These are phyloP conservation scores for Amazona finschi DNA, from an alignment of 2,797 vertebrate genomes.

Conservation along the genomic window DNA sequence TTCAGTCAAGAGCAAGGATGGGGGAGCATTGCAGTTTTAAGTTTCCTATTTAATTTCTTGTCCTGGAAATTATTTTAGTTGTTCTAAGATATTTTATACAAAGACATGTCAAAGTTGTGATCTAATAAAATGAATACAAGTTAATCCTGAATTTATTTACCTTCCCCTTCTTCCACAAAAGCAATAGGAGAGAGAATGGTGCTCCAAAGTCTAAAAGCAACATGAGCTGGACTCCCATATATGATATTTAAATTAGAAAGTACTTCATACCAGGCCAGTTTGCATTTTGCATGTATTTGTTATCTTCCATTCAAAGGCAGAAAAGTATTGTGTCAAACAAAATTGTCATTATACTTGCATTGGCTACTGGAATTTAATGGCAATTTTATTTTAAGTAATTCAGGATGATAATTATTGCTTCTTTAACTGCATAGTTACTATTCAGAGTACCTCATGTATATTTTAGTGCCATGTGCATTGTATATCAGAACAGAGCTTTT, in stretches of 20 bases:
- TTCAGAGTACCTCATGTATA: constrained; percentile 8
- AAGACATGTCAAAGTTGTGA: neutral
- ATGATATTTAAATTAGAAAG: neutral
- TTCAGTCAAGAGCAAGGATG: neutral
- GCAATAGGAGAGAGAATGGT: neutral
- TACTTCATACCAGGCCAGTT: neutral
- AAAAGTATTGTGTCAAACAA: neutral
- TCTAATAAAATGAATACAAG: neutral
- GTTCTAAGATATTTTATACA: neutral
- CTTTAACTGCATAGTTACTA: neutral
- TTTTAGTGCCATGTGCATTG: neutral
- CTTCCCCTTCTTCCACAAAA: neutral
- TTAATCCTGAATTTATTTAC: neutral
- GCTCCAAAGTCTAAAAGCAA: neutral
- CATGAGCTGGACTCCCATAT: neutral
- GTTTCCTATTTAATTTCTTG: neutral
- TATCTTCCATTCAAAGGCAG: constrained; percentile 4
- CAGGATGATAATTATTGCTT: neutral
- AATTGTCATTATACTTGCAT: neutral
- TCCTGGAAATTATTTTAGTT: neutral
- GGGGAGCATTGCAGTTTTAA: neutral
- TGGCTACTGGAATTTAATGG: neutral
- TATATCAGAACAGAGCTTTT: constrained; percentile 28
- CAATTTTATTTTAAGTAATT: constrained; percentile 28
- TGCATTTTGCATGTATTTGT: neutral